These are phyloP conservation scores for Ylistrum balloti DNA, from an alignment of 1,140 invertebrate genomes.

Conservation along the genomic window DNA sequence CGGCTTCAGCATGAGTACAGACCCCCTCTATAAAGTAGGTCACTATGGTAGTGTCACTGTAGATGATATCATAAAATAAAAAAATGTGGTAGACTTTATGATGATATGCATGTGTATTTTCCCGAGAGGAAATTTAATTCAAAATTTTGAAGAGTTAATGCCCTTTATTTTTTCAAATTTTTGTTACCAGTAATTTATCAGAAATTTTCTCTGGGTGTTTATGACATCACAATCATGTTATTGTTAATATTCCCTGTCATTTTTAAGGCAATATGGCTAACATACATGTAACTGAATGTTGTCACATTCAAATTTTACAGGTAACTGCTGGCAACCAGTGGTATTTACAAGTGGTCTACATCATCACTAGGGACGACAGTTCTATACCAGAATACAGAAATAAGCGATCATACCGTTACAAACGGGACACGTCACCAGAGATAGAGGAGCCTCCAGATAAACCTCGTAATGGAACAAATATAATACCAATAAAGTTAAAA, in stretches of 20 bases:
- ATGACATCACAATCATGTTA: too few species aligned
- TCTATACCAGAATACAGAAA: constrained; percentile 58
- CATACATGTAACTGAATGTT: constrained; percentile 44
- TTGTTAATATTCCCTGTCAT: too few species aligned
- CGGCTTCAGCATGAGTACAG: constrained; percentile 83
- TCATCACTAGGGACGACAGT: constrained; percentile 75
- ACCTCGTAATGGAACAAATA: constrained; percentile 70
- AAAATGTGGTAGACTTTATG: too few species aligned
- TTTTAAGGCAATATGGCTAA: too few species aligned
- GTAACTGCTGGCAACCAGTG: constrained; percentile 82
- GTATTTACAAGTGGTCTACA: constrained; percentile 82
- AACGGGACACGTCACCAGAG: background rate
- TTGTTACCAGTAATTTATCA: too few species aligned
- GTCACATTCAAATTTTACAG: constrained; percentile 65
- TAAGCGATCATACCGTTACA: constrained; percentile 56
- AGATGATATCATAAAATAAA: too few species aligned
- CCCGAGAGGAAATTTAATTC: too few species aligned
- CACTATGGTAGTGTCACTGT: too few species aligned
- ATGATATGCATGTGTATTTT: too few species aligned
- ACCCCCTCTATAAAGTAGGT: constrained; percentile 79
- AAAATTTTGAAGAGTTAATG: too few species aligned
- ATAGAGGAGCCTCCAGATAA: background rate
- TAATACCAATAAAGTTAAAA: constrained; percentile 54
- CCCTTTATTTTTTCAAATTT: too few species aligned
- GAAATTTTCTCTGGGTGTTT: too few species aligned